A percentile compares a stretch with the other conserved stretches of the same genome.
Evolutionary conservation across 1,140 invertebrate species (phyloP).

Genomic region (Halyomorpha halys): DNA sequence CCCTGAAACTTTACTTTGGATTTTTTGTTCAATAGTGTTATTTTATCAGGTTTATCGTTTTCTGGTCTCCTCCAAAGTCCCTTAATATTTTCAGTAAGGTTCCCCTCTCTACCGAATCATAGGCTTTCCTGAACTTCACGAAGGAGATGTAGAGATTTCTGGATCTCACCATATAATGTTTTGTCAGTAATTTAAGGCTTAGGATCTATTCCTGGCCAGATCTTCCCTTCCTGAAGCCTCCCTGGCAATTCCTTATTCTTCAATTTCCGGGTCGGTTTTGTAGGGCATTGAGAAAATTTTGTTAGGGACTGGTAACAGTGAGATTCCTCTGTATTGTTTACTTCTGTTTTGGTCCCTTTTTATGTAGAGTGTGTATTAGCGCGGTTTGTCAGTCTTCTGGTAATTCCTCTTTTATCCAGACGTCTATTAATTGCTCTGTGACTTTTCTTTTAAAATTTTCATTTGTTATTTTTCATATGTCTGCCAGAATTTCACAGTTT

Average conservation of each 20-base stretch:
- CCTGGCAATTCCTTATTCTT: background rate
- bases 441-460: background rate
- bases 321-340: background rate
- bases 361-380: background rate
- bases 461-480: background rate
- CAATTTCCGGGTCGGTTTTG: background rate
- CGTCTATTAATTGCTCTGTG: background rate
- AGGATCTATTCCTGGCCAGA: background rate
- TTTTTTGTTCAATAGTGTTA: background rate
- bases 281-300: background rate
- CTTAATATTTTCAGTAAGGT: background rate
- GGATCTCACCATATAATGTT: background rate
- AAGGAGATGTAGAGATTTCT: slow-evolving; percentile 3
- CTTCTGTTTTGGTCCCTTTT: slow-evolving; percentile 2
- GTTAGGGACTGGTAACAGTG: background rate
- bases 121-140: background rate
- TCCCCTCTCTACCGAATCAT: background rate
- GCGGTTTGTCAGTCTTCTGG: background rate
- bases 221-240: slow-evolving; percentile 3
- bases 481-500: background rate
- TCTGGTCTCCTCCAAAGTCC: background rate
- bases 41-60: slow-evolving; percentile 3
- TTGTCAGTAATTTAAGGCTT: slow-evolving; percentile 4
- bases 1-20: background rate
- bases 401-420: background rate